Percentiles rank a stretch among this genome's conserved stretches.
Conservation (phyloP, 1,140 invertebrate genomes). For the Cydia pomonella region DNA sequence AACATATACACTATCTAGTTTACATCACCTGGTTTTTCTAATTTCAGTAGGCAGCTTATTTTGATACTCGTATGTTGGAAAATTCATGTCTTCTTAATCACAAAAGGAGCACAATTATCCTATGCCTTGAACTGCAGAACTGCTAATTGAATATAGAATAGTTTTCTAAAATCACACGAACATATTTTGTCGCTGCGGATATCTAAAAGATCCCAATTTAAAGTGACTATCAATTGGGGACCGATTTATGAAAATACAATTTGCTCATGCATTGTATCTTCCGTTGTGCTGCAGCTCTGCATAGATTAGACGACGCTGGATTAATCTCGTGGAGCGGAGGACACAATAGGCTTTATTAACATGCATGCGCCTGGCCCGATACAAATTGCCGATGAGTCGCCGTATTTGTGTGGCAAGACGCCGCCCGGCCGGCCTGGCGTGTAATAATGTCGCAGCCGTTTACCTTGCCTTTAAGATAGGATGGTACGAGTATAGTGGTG, state of each 20-base stretch:
- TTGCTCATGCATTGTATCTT: conserved; percentile 18
- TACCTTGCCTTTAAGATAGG: conserved; percentile 27
- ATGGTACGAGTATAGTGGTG: neutral
- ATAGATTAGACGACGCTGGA: conserved; percentile 34
- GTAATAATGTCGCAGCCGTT: conserved; percentile 40
- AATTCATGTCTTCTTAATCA: too few species aligned
- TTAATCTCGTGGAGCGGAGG: conserved; percentile 56
- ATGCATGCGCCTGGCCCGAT: conserved; percentile 58
- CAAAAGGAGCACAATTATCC: too few species aligned
- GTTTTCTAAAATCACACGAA: neutral
- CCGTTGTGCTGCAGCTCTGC: neutral
- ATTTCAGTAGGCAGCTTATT: too few species aligned
- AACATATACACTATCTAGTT: neutral
- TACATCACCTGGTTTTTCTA: too few species aligned
- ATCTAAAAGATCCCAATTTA: neutral
- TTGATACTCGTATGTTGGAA: too few species aligned
- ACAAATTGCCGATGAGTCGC: conserved; percentile 60
- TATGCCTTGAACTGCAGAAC: too few species aligned
- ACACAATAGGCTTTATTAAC: conserved; percentile 71
- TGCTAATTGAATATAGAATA: too few species aligned
- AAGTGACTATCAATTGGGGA: neutral
- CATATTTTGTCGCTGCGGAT: neutral
- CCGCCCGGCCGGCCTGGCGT: conserved; percentile 38
- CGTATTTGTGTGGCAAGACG: conserved; percentile 41
- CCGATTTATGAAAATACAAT: conserved; percentile 4